A percentile compares a stretch with the other conserved stretches of the same genome.
phyloP scores from a whole-genome alignment of 2,113 vertebrate genomes.

The Penelope pileata region DNA sequence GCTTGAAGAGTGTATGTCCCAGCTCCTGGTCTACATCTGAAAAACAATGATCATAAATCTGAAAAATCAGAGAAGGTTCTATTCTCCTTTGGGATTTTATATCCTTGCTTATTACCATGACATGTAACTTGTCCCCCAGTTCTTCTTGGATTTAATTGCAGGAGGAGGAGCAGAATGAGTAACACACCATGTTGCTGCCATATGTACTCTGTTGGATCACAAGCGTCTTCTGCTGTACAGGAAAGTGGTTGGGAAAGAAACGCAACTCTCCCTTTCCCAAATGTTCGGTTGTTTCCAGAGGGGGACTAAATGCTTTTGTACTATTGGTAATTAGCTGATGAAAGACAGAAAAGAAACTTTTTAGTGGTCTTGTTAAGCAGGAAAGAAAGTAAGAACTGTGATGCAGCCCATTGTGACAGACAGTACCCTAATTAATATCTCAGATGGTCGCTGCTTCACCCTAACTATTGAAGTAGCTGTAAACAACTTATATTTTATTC shows the following conservation, averaged over 20 bases:
- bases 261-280: no score
- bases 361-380: not conserved
- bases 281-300: not conserved
- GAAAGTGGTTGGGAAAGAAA: no score
- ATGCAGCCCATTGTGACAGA: not conserved
- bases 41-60: not conserved
- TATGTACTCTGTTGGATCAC: no score
- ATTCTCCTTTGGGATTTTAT: not conserved
- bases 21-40: not conserved
- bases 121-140: no score
- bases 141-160: no score
- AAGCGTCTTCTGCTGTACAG: no score
- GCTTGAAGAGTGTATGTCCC: not conserved
- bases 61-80: not conserved
- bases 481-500: not conserved
- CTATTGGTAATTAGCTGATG: not conserved
- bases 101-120: not conserved
- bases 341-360: not conserved
- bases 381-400: not conserved
- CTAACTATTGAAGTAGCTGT: not conserved
- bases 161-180: not conserved
- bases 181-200: not conserved
- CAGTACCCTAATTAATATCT: not conserved
- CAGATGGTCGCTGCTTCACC: not conserved
- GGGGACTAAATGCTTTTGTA: not conserved